Evolutionary conservation across 35 echinoderm and acorn worm genomes (phyloP).

Genomic region (Anneissia japonica): DNA sequence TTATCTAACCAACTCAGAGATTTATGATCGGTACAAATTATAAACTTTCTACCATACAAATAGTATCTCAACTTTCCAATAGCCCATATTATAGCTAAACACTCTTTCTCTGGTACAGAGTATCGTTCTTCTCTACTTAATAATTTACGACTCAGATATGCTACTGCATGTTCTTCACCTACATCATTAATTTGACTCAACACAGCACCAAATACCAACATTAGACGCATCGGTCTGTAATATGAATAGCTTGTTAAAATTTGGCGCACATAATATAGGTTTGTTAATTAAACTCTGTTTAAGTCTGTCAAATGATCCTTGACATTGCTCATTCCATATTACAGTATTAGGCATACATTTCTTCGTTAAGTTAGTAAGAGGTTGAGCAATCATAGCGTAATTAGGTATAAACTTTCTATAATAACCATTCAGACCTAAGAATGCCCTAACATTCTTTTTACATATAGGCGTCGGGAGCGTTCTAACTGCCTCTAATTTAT

Average conservation of each 20-base stretch:
- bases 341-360: background rate
- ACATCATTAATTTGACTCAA: background rate
- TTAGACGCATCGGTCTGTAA: slow-evolving; percentile 23
- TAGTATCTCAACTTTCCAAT: background rate
- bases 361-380: background rate
- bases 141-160: background rate
- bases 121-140: background rate
- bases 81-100: slow-evolving; percentile 2
- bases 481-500: background rate
- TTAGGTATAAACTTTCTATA: background rate
- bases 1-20: background rate
- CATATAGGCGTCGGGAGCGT: background rate
- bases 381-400: background rate
- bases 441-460: background rate
- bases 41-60: background rate
- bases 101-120: background rate
- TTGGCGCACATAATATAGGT: background rate
- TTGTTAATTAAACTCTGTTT: background rate
- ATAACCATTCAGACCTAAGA: background rate
- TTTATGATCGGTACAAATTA: background rate
- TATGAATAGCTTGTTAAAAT: background rate
- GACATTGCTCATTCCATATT: background rate
- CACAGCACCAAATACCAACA: slow-evolving; percentile 3
- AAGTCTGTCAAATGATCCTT: background rate
- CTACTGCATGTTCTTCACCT: background rate